These are phyloP conservation scores for Drosophila lini DNA, from an alignment of 1,140 invertebrate species.

Conservation along the genomic window DNA sequence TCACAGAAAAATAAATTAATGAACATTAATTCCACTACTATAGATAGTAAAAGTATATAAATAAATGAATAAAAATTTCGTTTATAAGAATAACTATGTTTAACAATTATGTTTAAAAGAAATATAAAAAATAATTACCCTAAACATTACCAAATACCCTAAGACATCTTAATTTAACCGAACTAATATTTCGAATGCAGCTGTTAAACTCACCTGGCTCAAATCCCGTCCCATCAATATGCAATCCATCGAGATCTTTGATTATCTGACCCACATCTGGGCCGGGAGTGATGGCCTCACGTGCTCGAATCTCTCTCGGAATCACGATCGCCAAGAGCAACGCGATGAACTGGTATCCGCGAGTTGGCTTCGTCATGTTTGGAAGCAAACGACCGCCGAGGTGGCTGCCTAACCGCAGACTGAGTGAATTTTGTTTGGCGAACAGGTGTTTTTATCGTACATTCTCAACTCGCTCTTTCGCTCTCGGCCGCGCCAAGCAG, in stretches of 20 bases:
- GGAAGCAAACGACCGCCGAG: constrained; percentile 6
- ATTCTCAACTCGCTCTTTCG: constrained; percentile 15
- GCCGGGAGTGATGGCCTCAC: constrained; percentile 51
- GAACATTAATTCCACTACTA: neutral
- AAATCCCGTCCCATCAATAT: constrained; percentile 24
- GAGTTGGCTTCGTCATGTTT: constrained; percentile 3
- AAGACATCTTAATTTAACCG: neutral
- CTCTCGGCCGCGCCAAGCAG: constrained; percentile 1
- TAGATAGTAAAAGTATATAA: too few relatives aligned
- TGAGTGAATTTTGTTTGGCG: constrained; percentile 28
- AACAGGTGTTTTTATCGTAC: constrained; percentile 51
- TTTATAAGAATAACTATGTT: too few relatives aligned
- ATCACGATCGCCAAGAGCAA: constrained; percentile 23
- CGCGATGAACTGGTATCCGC: neutral
- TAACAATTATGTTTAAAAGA: too few relatives aligned
- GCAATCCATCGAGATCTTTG: constrained; percentile 55
- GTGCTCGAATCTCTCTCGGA: constrained; percentile 49
- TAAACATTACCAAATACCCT: too few relatives aligned
- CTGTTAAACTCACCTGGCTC: constrained; percentile 32
- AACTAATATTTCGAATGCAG: too few relatives aligned
- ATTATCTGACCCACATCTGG: constrained; percentile 72
- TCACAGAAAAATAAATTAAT: neutral
- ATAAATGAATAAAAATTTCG: too few relatives aligned
- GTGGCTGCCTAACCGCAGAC: constrained; percentile 33
- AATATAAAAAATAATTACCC: too few relatives aligned